Conservation (phyloP, 2,113 vertebrate genomes). For the Dryoscopus gambensis region DNA sequence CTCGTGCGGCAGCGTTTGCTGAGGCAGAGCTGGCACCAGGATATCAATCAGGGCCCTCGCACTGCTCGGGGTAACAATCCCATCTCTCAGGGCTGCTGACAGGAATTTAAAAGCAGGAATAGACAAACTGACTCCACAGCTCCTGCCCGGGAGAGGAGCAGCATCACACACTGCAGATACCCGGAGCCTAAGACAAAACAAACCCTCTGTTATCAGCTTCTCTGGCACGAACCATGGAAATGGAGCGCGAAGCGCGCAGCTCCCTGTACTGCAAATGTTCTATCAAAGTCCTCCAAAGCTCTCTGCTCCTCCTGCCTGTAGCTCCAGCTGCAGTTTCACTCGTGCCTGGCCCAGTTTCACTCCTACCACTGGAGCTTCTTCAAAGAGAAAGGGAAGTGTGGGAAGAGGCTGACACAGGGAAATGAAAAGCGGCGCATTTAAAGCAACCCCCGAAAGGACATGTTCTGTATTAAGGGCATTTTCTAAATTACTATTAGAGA, state of each 20-base stretch:
- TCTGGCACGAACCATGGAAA: not conserved
- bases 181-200: not conserved
- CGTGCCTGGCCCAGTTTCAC: not conserved
- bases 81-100: not conserved
- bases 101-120: not conserved
- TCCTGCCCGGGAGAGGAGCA: not conserved
- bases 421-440: not conserved
- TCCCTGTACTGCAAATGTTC: not conserved
- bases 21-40: not conserved
- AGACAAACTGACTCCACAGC: not conserved
- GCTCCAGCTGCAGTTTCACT: not conserved
- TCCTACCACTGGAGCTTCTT: not conserved
- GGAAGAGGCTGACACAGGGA: not conserved
- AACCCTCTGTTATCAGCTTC: not conserved
- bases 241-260: fast-evolving
- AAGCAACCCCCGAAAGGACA: not conserved
- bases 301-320: not conserved
- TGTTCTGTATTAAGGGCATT: not conserved
- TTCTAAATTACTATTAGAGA: not conserved
- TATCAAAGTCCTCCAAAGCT: not conserved
- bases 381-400: not conserved
- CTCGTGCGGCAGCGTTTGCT: not conserved
- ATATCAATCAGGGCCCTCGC: not conserved
- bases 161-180: not conserved
- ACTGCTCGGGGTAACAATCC: not conserved